phyloP scores from a whole-genome alignment of 1,140 invertebrate genomes.

The Drosophila carrolli region DNA sequence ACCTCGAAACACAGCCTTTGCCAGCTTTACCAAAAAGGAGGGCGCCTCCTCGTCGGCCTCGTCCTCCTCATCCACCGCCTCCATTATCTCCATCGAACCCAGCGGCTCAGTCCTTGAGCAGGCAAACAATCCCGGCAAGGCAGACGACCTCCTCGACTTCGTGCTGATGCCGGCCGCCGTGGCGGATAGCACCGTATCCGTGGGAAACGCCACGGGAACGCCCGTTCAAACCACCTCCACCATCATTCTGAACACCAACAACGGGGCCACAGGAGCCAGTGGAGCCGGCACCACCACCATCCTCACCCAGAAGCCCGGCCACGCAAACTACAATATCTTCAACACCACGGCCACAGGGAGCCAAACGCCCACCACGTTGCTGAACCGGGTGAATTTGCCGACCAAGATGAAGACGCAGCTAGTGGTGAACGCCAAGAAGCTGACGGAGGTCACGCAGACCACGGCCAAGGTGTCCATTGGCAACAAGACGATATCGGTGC shows the following conservation, averaged over 20 bases:
- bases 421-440: constrained; percentile 73
- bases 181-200: neutral
- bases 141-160: constrained; percentile 57
- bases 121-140: constrained; percentile 18
- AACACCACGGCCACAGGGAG: constrained; percentile 34
- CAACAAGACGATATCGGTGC: constrained; percentile 87
- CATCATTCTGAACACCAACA: constrained; percentile 31
- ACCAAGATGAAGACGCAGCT: constrained; percentile 67
- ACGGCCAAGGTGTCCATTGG: constrained; percentile 86
- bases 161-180: constrained; percentile 42
- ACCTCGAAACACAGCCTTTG: constrained; percentile 37
- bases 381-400: constrained; percentile 65
- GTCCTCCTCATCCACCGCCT: constrained; percentile 65
- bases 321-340: constrained; percentile 57
- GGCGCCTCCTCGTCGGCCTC: constrained; percentile 47
- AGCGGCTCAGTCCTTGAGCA: constrained; percentile 28
- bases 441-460: constrained; percentile 74
- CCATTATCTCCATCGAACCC: constrained; percentile 66
- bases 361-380: constrained; percentile 40
- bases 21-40: constrained; percentile 78
- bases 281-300: constrained; percentile 33
- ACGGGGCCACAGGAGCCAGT: constrained; percentile 25
- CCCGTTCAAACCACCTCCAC: constrained; percentile 1
- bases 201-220: neutral
- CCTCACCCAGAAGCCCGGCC: constrained; percentile 41